Evolutionary conservation across 2,888 invertebrate species (phyloP).

Genomic region (Caenorhabditis sp.): DNA sequence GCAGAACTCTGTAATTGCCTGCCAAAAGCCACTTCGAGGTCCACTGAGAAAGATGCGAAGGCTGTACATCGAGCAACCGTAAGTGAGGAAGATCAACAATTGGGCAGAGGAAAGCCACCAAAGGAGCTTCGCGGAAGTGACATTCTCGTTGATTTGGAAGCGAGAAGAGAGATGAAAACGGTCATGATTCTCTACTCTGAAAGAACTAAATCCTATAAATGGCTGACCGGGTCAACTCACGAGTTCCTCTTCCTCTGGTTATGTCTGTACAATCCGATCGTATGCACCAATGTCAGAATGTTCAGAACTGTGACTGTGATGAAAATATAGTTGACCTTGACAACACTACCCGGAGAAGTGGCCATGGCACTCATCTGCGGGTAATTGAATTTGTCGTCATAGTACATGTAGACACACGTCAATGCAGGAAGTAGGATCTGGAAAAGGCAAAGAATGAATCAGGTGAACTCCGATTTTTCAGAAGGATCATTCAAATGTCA

Average conservation of each 20-base stretch:
- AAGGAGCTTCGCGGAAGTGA: slow-evolving; percentile 30
- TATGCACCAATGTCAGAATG: slow-evolving; percentile 41
- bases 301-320: slow-evolving; percentile 35
- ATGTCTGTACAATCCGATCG: slow-evolving; percentile 45
- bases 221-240: slow-evolving; percentile 17
- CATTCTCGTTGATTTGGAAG: slow-evolving; percentile 55
- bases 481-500: not conserved
- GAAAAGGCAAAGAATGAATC: slow-evolving; percentile 4
- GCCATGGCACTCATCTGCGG: slow-evolving; percentile 61
- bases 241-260: slow-evolving; percentile 31
- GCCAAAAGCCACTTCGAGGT: slow-evolving; percentile 39
- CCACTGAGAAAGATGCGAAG: slow-evolving; percentile 30
- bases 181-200: slow-evolving; percentile 21
- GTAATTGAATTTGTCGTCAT: slow-evolving; percentile 42
- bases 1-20: slow-evolving; percentile 51
- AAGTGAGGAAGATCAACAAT: slow-evolving; percentile 44
- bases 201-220: not conserved
- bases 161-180: slow-evolving; percentile 42
- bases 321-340: slow-evolving; percentile 49
- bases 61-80: slow-evolving; percentile 48
- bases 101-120: slow-evolving; percentile 53
- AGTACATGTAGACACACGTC: slow-evolving; percentile 50
- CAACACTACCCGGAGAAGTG: slow-evolving; percentile 35
- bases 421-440: slow-evolving; percentile 31
- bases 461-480: not conserved